Evolutionary conservation across 2,797 vertebrate genomes (phyloP).

Genomic region (Phataginus tetradactyla): DNA sequence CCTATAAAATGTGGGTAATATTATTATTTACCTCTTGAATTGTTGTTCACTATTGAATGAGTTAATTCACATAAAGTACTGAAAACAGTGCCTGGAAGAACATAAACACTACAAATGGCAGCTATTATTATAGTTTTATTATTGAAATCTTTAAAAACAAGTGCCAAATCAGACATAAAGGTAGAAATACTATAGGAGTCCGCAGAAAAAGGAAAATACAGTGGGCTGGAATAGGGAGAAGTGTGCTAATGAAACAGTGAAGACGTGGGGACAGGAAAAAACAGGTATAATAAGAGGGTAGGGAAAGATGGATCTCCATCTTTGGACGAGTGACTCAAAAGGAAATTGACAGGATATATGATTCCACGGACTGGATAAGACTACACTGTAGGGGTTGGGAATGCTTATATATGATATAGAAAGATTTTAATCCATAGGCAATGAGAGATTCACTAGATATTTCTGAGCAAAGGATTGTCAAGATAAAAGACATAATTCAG

Average conservation of each 20-base stretch:
- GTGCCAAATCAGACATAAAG: neutral
- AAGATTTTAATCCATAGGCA: neutral
- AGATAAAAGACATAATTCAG: neutral
- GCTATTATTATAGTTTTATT: neutral
- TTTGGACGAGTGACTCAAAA: neutral
- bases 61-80: neutral
- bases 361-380: neutral
- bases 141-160: conserved; percentile 4
- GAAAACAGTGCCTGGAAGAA: neutral
- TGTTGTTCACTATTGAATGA: neutral
- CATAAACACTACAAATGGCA: neutral
- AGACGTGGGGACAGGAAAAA: neutral
- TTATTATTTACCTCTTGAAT: neutral
- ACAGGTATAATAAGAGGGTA: neutral
- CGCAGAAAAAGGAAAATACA: neutral
- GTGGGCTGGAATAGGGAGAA: neutral
- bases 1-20: neutral
- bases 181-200: neutral
- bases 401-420: neutral
- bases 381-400: neutral
- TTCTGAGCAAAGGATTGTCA: neutral
- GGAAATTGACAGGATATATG: no score
- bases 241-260: neutral
- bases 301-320: neutral
- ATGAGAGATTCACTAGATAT: neutral